These are phyloP conservation scores for Watsonalla binaria DNA, from an alignment of 2,888 invertebrate species.

Conservation along the genomic window DNA sequence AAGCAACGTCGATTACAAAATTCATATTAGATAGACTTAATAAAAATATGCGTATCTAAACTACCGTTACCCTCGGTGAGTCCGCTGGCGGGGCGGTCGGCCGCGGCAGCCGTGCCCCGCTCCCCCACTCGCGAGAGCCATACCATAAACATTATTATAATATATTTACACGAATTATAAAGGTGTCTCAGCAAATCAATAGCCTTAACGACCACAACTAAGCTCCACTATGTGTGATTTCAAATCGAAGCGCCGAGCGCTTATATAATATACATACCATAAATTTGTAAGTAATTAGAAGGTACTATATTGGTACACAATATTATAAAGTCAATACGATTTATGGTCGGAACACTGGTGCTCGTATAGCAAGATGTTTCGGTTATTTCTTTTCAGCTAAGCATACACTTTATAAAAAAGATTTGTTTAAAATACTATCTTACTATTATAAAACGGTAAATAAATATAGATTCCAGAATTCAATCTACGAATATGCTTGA, in stretches of 20 bases:
- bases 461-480: slow-evolving; percentile 1
- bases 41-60: slow-evolving; percentile 77
- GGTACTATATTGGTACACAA: slow-evolving; percentile 40
- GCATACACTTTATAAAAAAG: slow-evolving; percentile 1
- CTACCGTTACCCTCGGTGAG: slow-evolving; percentile 56
- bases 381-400: slow-evolving; percentile 1
- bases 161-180: slow-evolving; percentile 77
- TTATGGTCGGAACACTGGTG: slow-evolving; percentile 39
- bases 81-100: slow-evolving; percentile 23
- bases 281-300: slow-evolving; percentile 67
- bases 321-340: slow-evolving; percentile 40
- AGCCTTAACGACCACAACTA: slow-evolving; percentile 73
- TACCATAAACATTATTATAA: slow-evolving; percentile 71
- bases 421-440: slow-evolving; percentile 4
- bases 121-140: slow-evolving; percentile 48
- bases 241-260: slow-evolving; percentile 70
- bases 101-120: slow-evolving; percentile 12
- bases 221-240: slow-evolving; percentile 76
- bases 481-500: neutral
- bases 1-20: slow-evolving; percentile 78
- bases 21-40: slow-evolving; percentile 76
- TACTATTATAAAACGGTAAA: slow-evolving; percentile 2
- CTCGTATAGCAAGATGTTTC: neutral
- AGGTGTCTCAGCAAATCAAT: slow-evolving; percentile 74
- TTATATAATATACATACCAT: slow-evolving; percentile 60